Evolutionary conservation across 2,888 invertebrate species (phyloP).

Genomic region (Lithophane socia): DNA sequence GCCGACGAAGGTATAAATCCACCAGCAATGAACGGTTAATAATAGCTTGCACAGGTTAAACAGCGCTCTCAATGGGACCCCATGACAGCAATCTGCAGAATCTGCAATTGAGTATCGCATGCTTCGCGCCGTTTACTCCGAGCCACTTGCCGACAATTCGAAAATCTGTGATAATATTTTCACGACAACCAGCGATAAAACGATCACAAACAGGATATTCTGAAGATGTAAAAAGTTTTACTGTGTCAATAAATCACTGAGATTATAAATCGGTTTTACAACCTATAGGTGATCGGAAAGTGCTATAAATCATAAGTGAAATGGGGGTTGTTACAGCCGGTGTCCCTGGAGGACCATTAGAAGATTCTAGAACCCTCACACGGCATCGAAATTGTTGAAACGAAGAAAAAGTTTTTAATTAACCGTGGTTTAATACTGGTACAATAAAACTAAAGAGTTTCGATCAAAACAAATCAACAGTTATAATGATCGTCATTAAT

Average conservation of each 20-base stretch:
- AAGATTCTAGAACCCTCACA: conserved; percentile 66
- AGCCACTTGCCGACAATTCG: conserved; percentile 60
- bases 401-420: conserved; percentile 68
- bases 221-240: conserved; percentile 81
- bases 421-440: conserved; percentile 68
- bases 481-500: conserved; percentile 77
- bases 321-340: conserved; percentile 76
- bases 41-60: conserved; percentile 84
- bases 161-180: conserved; percentile 63
- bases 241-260: conserved; percentile 84
- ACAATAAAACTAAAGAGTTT: conserved; percentile 76
- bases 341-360: conserved; percentile 77
- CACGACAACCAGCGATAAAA: conserved; percentile 57
- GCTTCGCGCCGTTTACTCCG: conserved; percentile 75
- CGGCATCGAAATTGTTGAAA: conserved; percentile 45
- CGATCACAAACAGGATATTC: conserved; percentile 68
- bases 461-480: conserved; percentile 80
- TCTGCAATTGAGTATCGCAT: conserved; percentile 84
- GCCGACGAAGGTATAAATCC: conserved; percentile 84
- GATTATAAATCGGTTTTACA: conserved; percentile 87
- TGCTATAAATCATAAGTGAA: conserved; percentile 84
- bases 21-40: conserved; percentile 86
- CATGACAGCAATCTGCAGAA: conserved; percentile 80
- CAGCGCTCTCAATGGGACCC: conserved; percentile 81
- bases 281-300: conserved; percentile 82